A percentile compares a stretch with the other conserved stretches of the same genome.
Conservation (phyloP, 2,113 vertebrate species). For the Podarcis muralis region DNA sequence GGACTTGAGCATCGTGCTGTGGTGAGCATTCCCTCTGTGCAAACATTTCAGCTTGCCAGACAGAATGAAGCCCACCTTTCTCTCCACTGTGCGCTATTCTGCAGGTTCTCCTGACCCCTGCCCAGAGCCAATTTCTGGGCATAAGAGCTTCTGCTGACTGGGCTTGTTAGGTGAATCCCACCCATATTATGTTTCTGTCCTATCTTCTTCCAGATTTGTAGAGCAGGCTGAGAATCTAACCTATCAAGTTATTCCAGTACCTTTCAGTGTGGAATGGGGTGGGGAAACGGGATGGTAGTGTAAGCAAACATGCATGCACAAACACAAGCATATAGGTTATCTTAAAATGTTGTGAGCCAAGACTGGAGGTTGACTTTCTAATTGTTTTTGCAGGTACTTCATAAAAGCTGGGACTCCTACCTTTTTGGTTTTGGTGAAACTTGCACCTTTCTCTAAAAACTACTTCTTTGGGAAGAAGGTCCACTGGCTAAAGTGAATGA, state of each 20-base stretch:
- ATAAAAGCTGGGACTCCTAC: constrained; percentile 87
- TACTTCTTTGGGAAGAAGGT: constrained; percentile 84
- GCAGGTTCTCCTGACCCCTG: too few relatives aligned
- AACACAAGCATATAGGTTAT: neutral
- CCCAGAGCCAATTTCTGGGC: too few relatives aligned
- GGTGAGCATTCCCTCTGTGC: too few relatives aligned
- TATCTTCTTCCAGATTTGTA: neutral
- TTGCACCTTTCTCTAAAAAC: constrained; percentile 80
- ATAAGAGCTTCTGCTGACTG: too few relatives aligned
- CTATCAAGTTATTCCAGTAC: neutral
- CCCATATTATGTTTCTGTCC: neutral
- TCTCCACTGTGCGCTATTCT: too few relatives aligned
- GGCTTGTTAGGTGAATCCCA: too few relatives aligned
- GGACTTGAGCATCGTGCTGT: too few relatives aligned
- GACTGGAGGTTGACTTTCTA: constrained; percentile 20
- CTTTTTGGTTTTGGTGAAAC: constrained; percentile 83
- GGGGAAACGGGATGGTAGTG: neutral
- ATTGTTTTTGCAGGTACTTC: constrained; percentile 79
- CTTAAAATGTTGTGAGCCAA: neutral
- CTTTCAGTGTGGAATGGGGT: neutral
- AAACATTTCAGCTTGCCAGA: neutral
- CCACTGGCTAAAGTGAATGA: constrained; percentile 55
- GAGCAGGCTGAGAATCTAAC: neutral
- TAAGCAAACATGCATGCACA: neutral
- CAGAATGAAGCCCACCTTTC: too few relatives aligned